These are phyloP conservation scores for Masticophis lateralis DNA, from an alignment of 2,797 vertebrate species.

Conservation along the genomic window DNA sequence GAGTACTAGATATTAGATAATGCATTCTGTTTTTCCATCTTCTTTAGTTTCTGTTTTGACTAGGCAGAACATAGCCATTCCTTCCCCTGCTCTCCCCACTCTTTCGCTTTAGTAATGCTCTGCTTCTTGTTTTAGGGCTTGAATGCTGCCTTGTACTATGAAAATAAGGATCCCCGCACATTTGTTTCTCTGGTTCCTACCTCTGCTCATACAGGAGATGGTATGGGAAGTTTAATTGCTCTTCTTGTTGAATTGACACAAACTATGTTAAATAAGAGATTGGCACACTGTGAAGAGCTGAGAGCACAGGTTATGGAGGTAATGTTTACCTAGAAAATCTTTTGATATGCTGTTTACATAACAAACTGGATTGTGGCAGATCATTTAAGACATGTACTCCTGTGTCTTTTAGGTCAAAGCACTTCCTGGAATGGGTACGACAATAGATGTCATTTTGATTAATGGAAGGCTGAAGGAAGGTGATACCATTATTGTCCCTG, in stretches of 20 bases:
- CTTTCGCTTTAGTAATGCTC: not conserved
- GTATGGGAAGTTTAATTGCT: slow-evolving; percentile 96
- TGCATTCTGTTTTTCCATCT: not conserved
- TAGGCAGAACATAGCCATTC: not conserved
- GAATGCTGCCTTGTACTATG: slow-evolving; percentile 91
- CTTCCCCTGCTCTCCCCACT: not conserved
- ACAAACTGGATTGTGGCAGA: not conserved
- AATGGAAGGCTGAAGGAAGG: slow-evolving; percentile 90
- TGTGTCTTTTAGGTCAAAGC: slow-evolving; percentile 86
- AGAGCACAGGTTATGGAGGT: slow-evolving; percentile 99
- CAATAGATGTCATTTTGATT: slow-evolving; percentile 96
- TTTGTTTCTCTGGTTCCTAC: slow-evolving; percentile 96
- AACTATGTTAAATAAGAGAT: slow-evolving; percentile 89
- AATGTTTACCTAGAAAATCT: slow-evolving; percentile 32
- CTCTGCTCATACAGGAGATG: slow-evolving; percentile 95
- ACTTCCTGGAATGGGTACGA: slow-evolving; percentile 96
- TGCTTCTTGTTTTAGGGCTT: slow-evolving; percentile 79
- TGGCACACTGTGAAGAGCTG: slow-evolving; percentile 92
- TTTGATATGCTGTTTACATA: not conserved
- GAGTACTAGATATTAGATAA: not conserved
- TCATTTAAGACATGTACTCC: not conserved
- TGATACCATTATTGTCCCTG: slow-evolving; percentile 93
- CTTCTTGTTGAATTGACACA: slow-evolving; percentile 93
- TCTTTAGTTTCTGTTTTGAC: not conserved
- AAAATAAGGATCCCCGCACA: slow-evolving; percentile 96